Evolutionary conservation across 2,113 vertebrate species (phyloP).

Genomic region (Stictonetta naevosa): DNA sequence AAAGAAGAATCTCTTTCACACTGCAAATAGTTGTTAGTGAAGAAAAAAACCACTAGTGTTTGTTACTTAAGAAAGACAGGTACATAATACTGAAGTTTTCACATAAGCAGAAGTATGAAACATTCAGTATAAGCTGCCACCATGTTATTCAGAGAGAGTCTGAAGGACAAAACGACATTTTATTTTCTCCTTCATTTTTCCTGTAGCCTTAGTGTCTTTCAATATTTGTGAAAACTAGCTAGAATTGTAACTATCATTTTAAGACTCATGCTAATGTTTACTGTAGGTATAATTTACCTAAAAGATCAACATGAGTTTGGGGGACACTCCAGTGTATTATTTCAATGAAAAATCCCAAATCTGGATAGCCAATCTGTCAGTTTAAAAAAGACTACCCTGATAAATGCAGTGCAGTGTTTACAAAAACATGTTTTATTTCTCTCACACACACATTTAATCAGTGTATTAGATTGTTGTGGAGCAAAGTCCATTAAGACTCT

Average conservation of each 20-base stretch:
- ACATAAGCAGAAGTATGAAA: not conserved
- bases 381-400: not conserved
- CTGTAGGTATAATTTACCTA: not conserved
- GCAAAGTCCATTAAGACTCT: not conserved
- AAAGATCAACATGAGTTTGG: not conserved
- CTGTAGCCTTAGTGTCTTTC: not conserved
- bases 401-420: not conserved
- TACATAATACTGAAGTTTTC: not conserved
- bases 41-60: not conserved
- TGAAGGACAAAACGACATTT: not conserved
- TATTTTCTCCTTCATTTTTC: not conserved
- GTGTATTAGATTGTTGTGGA: not conserved
- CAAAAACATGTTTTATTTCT: not conserved
- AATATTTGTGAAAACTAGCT: not conserved
- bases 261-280: not conserved
- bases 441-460: not conserved
- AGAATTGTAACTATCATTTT: not conserved
- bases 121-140: not conserved
- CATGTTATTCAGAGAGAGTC: not conserved
- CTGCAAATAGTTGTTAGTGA: not conserved
- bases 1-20: not conserved
- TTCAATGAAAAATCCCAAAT: not conserved
- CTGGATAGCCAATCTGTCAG: not conserved
- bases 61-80: not conserved
- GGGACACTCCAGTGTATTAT: not conserved